Evolutionary conservation across 2,888 invertebrate species (phyloP).

Genomic region (Digitonthophagus gazella): DNA sequence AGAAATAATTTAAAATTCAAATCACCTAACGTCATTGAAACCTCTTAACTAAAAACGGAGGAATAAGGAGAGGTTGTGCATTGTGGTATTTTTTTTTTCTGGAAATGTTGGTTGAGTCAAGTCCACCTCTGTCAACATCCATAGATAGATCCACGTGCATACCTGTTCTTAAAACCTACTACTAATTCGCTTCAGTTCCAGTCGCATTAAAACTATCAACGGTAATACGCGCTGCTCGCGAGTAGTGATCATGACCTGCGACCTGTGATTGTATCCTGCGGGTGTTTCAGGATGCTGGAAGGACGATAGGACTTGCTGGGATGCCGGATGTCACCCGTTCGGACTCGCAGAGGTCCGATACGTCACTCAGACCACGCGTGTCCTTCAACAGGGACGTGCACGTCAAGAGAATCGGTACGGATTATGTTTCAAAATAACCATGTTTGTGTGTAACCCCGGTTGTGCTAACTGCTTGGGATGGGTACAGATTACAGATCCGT

Average conservation of each 20-base stretch:
- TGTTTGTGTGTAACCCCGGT: not conserved
- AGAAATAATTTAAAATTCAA: not conserved
- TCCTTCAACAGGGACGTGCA: slow-evolving; percentile 90
- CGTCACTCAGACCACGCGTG: slow-evolving; percentile 64
- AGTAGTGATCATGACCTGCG: not conserved
- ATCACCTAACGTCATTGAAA: not conserved
- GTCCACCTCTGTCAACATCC: not conserved
- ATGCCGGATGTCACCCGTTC: slow-evolving; percentile 59
- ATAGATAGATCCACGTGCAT: slow-evolving; percentile 10
- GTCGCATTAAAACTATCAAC: slow-evolving; percentile 7
- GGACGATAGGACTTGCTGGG: slow-evolving; percentile 42
- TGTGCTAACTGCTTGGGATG: not conserved
- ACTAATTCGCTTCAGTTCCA: slow-evolving; percentile 14
- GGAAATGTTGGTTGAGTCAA: not conserved
- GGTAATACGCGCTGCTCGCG: not conserved
- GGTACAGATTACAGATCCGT: too few species aligned
- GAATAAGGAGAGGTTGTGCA: too few species aligned
- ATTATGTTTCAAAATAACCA: slow-evolving; percentile 9
- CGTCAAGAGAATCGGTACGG: slow-evolving; percentile 81
- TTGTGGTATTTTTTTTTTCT: too few species aligned
- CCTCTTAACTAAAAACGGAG: not conserved
- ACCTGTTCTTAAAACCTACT: slow-evolving; percentile 14
- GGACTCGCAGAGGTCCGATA: slow-evolving; percentile 55
- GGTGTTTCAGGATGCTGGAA: slow-evolving; percentile 46
- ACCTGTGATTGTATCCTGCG: slow-evolving; percentile 20